A percentile compares a stretch with the other conserved stretches of the same genome.
Conservation (phyloP, 1,140 invertebrate genomes). For the Myzus persicae region DNA sequence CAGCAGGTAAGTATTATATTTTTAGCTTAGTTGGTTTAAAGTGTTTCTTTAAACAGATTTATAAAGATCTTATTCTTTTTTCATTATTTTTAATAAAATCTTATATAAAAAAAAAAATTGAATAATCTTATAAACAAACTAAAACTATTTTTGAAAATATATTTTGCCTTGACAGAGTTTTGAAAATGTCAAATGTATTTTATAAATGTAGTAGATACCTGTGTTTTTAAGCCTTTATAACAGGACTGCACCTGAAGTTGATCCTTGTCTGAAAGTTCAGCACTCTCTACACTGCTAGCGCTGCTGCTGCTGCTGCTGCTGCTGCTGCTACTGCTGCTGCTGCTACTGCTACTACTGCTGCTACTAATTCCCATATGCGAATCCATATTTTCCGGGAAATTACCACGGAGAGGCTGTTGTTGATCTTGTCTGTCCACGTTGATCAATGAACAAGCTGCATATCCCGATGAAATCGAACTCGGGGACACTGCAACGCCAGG, state of each 20-base stretch:
- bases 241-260: constrained; percentile 80
- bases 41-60: neutral
- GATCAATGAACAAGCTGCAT: constrained; percentile 29
- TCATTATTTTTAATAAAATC: neutral
- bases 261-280: constrained; percentile 73
- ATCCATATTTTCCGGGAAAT: constrained; percentile 35
- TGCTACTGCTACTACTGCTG: constrained; percentile 46
- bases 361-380: constrained; percentile 51
- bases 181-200: neutral
- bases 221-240: constrained; percentile 79
- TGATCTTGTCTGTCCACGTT: constrained; percentile 18
- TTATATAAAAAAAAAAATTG: neutral
- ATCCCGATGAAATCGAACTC: constrained; percentile 47
- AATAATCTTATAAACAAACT: neutral
- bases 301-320: constrained; percentile 59
- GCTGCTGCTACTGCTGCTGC: constrained; percentile 48
- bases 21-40: neutral
- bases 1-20: neutral
- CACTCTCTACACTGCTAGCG: constrained; percentile 59
- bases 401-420: neutral
- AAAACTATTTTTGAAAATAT: neutral
- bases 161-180: neutral
- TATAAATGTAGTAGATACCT: constrained; percentile 64
- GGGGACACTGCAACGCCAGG: constrained; percentile 24
- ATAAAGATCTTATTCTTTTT: neutral